A percentile compares a stretch with the other conserved stretches of the same genome.
phyloP scores from a whole-genome alignment of 2,888 invertebrate species.

The Monoplex corrugatus region DNA sequence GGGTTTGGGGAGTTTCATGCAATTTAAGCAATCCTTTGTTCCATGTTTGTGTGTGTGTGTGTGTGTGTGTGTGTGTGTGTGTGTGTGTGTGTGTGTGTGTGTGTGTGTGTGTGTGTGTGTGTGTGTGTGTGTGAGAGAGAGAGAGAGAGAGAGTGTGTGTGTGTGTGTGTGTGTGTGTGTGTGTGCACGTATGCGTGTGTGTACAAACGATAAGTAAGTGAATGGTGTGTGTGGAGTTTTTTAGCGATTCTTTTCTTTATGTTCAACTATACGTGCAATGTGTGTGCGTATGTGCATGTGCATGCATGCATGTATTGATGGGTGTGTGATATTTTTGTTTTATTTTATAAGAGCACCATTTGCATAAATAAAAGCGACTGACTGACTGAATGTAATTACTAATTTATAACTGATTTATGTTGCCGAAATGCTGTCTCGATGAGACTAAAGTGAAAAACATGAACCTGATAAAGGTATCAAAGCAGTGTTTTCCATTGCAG shows the following conservation, averaged over 20 bases:
- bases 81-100: neutral
- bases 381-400: too few relatives aligned
- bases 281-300: neutral
- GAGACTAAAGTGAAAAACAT: too few relatives aligned
- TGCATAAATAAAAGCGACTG: too few relatives aligned
- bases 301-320: neutral
- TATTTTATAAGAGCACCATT: too few relatives aligned
- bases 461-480: too few relatives aligned
- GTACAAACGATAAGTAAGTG: neutral
- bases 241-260: too few relatives aligned
- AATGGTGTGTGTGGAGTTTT: too few relatives aligned
- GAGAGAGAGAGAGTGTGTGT: neutral
- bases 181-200: neutral
- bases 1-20: too few relatives aligned
- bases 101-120: neutral
- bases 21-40: too few relatives aligned
- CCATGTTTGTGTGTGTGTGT: neutral
- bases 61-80: neutral
- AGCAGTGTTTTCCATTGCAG: slow-evolving; percentile 34
- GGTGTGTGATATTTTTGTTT: neutral
- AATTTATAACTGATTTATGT: too few relatives aligned
- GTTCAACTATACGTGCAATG: too few relatives aligned
- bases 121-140: neutral
- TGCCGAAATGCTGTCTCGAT: too few relatives aligned
- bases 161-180: neutral